phyloP scores from a whole-genome alignment of 35 echinoderm and acorn worm species.

The Heliocidaris erythrogramma region DNA sequence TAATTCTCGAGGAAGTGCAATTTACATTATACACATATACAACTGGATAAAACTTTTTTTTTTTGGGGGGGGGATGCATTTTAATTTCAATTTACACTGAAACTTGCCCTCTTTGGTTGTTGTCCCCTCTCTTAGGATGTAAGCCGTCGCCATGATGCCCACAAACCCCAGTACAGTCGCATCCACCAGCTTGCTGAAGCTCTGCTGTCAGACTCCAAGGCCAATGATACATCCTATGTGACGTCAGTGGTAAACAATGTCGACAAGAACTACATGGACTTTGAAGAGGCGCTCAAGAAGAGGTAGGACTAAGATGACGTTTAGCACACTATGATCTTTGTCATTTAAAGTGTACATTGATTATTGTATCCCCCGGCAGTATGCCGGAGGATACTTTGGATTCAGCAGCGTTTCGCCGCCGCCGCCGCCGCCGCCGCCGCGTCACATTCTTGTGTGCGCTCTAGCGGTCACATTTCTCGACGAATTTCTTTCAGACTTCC shows the following conservation, averaged over 20 bases:
- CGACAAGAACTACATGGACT: slow-evolving; percentile 81
- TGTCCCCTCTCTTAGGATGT: slow-evolving; percentile 52
- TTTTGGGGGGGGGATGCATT: no score
- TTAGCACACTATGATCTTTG: background rate
- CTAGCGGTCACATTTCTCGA: no score
- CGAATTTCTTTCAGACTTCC: no score
- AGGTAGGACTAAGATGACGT: slow-evolving; percentile 54
- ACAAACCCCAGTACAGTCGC: slow-evolving; percentile 69
- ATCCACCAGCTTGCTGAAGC: slow-evolving; percentile 89
- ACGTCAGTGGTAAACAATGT: slow-evolving; percentile 78
- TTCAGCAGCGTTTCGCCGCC: no score
- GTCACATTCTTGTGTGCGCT: no score
- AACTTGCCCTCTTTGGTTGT: background rate
- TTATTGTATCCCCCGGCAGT: no score
- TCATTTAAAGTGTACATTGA: no score
- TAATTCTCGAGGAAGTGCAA: no score
- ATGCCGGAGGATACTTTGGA: no score
- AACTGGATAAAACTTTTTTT: no score
- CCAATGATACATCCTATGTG: slow-evolving; percentile 81
- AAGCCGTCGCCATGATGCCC: slow-evolving; percentile 56
- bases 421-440: no score
- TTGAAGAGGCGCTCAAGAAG: slow-evolving; percentile 83
- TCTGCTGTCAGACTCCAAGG: slow-evolving; percentile 82
- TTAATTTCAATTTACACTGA: background rate
- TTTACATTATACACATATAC: no score